phyloP scores from a whole-genome alignment of 2,113 vertebrate species.

The Paralichthys olivaceus region DNA sequence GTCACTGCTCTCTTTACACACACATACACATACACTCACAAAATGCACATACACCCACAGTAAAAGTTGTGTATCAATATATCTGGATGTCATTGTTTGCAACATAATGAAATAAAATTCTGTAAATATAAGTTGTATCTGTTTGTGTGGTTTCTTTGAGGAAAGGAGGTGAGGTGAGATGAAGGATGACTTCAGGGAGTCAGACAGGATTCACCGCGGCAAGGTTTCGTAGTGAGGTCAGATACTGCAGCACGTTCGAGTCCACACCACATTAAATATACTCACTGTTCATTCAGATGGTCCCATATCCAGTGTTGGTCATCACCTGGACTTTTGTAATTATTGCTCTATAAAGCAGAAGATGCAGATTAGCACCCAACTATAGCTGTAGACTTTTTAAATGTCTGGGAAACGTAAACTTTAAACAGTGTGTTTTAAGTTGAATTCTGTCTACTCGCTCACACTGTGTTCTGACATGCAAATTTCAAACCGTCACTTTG shows the following conservation, averaged over 20 bases:
- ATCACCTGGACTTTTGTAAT: too few relatives aligned
- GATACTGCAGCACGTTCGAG: not conserved
- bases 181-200: not conserved
- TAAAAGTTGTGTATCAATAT: slow-evolving; percentile 85
- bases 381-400: too few relatives aligned
- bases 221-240: slow-evolving; percentile 9
- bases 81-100: slow-evolving; percentile 88
- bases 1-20: slow-evolving; percentile 79
- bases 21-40: slow-evolving; percentile 72
- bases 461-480: too few relatives aligned
- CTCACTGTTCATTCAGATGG: too few relatives aligned
- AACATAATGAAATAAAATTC: slow-evolving; percentile 84
- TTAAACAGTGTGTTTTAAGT: too few relatives aligned
- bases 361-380: too few relatives aligned
- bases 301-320: too few relatives aligned
- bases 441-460: too few relatives aligned
- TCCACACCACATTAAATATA: not conserved
- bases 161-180: not conserved
- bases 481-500: too few relatives aligned
- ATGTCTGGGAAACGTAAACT: too few relatives aligned
- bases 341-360: too few relatives aligned
- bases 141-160: slow-evolving; percentile 31
- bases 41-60: slow-evolving; percentile 79
- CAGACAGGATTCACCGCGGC: not conserved
- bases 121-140: slow-evolving; percentile 79